phyloP scores from a whole-genome alignment of 2,888 invertebrate species.

The Acholoe squamosa region DNA sequence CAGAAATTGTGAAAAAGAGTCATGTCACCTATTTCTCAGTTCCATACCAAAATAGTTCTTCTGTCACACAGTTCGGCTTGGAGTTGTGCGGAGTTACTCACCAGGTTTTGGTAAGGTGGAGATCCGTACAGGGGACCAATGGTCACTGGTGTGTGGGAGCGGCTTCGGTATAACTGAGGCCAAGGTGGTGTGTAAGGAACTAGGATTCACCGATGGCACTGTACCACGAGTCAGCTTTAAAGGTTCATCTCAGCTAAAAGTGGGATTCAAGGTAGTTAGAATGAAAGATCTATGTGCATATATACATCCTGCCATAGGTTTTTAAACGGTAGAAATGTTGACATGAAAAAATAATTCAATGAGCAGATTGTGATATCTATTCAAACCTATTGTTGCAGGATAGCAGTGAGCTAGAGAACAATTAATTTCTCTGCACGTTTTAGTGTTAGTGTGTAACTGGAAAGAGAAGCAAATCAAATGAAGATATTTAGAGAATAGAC shows the following conservation, averaged over 20 bases:
- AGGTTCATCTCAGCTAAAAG: not conserved
- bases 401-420: no score
- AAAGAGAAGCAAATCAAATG: no score
- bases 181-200: not conserved
- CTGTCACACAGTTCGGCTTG: not conserved
- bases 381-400: no score
- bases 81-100: not conserved
- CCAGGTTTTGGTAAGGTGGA: conserved; percentile 30
- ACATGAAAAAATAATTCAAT: no score
- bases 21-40: not conserved
- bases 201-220: conserved; percentile 24
- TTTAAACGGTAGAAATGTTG: no score
- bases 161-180: conserved; percentile 2
- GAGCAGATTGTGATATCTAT: no score
- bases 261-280: not conserved
- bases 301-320: no score
- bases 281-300: no score
- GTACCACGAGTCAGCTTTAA: not conserved
- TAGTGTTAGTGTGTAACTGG: no score
- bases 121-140: not conserved
- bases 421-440: no score
- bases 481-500: no score
- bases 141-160: conserved; percentile 40
- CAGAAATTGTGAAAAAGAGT: not conserved
- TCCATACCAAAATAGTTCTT: not conserved